Percentiles rank a stretch among this genome's conserved stretches.
Evolutionary conservation across 92 coral and sea anemone genomes (phyloP).

Genomic region (Heliopora coerulea): DNA sequence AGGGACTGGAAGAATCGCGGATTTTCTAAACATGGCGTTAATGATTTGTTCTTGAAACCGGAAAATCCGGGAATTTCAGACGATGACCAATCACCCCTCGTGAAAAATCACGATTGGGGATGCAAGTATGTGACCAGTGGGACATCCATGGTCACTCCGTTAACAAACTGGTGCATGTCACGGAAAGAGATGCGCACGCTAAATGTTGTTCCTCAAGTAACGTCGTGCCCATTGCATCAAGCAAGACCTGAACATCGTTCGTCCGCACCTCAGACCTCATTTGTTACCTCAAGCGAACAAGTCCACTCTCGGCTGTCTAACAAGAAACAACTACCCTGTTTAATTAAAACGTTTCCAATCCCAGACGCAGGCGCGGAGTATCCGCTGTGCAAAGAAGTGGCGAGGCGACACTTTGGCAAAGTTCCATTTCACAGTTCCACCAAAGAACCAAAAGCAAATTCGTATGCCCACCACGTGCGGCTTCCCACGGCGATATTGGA

Average conservation of each 20-base stretch:
- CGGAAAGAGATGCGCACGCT: background rate
- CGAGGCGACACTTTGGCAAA: background rate
- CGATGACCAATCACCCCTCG: background rate
- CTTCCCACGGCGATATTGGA: background rate
- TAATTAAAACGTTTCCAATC: background rate
- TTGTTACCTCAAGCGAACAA: background rate
- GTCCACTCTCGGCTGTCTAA: background rate
- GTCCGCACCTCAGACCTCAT: background rate
- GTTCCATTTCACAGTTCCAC: background rate
- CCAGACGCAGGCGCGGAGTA: background rate
- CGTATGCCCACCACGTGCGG: background rate
- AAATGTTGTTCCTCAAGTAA: background rate
- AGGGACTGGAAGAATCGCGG: no score
- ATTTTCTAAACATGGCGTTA: background rate
- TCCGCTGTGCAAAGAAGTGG: background rate
- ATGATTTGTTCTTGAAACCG: background rate
- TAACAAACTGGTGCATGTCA: background rate
- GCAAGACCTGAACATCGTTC: background rate
- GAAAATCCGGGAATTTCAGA: background rate
- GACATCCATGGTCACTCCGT: background rate
- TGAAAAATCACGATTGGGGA: background rate
- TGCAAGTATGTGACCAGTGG: background rate
- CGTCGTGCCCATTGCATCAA: background rate
- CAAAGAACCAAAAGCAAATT: background rate
- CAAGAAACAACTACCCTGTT: background rate